Evolutionary conservation across 2,888 invertebrate genomes (phyloP).

Genomic region (Rhingia rostrata): DNA sequence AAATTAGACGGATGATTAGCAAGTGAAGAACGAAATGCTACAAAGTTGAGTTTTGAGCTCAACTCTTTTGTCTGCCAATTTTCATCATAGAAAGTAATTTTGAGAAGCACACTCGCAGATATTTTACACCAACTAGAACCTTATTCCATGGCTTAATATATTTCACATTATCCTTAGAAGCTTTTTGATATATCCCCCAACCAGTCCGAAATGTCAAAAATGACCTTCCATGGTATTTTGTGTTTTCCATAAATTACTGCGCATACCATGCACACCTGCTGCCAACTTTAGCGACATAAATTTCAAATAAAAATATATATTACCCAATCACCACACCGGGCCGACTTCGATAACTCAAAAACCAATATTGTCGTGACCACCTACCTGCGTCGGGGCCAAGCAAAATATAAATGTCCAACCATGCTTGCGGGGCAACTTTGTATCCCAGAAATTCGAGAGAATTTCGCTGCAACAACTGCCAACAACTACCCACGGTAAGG

Average conservation of each 20-base stretch:
- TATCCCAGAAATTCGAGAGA: slow-evolving; percentile 22
- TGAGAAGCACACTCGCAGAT: too few species aligned
- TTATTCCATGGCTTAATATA: too few species aligned
- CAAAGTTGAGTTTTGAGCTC: too few species aligned
- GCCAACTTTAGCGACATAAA: slow-evolving; percentile 35
- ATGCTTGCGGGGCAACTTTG: slow-evolving; percentile 38
- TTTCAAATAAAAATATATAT: slow-evolving; percentile 48
- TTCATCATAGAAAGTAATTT: too few species aligned
- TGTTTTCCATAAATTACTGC: not conserved
- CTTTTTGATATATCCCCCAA: too few species aligned
- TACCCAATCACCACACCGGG: slow-evolving; percentile 51
- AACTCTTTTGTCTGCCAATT: too few species aligned
- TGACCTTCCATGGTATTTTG: slow-evolving; percentile 48
- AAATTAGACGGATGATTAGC: too few species aligned
- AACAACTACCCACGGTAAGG: slow-evolving; percentile 68
- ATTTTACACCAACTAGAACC: too few species aligned
- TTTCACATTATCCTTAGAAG: too few species aligned
- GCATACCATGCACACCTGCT: slow-evolving; percentile 44
- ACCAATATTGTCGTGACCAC: slow-evolving; percentile 74
- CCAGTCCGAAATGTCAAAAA: not conserved
- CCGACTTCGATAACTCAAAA: slow-evolving; percentile 66
- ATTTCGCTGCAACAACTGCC: slow-evolving; percentile 55
- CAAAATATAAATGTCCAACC: slow-evolving; percentile 20
- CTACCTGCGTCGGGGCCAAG: slow-evolving; percentile 55
- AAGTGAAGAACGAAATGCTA: too few species aligned